Evolutionary conservation across 2,888 invertebrate species (phyloP).

Genomic region (Drosophila cognata): DNA sequence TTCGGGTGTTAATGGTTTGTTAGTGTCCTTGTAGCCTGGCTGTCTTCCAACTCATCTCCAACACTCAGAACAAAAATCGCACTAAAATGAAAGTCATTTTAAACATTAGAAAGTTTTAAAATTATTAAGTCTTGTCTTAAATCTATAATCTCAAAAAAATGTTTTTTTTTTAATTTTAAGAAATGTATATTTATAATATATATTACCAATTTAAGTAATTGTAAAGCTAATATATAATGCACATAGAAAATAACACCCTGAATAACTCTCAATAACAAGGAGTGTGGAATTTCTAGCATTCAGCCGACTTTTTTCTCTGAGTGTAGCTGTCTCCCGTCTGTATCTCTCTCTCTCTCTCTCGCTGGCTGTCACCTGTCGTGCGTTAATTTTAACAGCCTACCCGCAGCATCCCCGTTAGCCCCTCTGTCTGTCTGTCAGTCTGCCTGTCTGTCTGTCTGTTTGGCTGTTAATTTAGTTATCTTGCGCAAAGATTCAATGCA

Average conservation of each 20-base stretch:
- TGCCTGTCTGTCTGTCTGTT: constrained; percentile 1
- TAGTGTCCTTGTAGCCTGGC: constrained; percentile 54
- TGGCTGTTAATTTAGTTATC: constrained; percentile 74
- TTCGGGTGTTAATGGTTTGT: constrained; percentile 79
- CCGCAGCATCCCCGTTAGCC: constrained; percentile 24
- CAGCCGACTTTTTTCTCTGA: neutral
- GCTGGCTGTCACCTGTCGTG: constrained; percentile 45
- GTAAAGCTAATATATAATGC: neutral
- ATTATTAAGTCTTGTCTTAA: neutral
- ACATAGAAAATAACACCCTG: no score
- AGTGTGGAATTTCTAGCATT: neutral
- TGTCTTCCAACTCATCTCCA: neutral
- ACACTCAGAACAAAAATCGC: neutral
- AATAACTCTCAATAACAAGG: neutral
- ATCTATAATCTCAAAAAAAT: neutral
- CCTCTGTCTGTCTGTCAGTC: constrained; percentile 28
- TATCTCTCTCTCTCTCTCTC: neutral
- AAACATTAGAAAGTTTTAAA: neutral
- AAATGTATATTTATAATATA: neutral
- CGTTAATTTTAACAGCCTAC: constrained; percentile 35
- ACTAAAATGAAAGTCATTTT: neutral
- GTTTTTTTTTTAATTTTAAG: neutral
- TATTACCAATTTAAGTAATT: neutral
- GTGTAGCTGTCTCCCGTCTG: neutral
- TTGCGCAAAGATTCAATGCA: constrained; percentile 37